Evolutionary conservation across 2,797 vertebrate genomes (phyloP), one percentile per base, ranked within the genome.

Genomic region (Okamejei kenojei): DNA sequence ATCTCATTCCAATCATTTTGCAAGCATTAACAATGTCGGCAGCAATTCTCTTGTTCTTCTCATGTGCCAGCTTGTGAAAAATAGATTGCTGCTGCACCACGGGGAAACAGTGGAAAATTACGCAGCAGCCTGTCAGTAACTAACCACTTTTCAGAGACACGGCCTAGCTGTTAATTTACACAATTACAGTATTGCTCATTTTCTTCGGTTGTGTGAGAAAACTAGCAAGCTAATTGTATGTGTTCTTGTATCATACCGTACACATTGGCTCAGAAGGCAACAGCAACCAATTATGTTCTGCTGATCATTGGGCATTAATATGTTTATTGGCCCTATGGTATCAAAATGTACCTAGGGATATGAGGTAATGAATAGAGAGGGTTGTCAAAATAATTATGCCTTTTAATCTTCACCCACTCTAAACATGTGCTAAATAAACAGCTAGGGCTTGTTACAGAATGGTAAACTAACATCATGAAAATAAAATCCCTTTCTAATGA

Each of bases 241-340:
- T 15, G 82, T 95, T 86, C 92, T 93, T 68, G 8, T 76, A 80
- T 94, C 93, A 84, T 94, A 94, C 93, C 94, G 61, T 76, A 93
- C 15, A 21, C 80, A 93, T 54, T 0, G 93, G 93, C 94, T 94
- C 93, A 94, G 93, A 90, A 94, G 58, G 93, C 94, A 95, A 93
- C 88, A 95, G 94, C 94, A 95, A 94, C 93, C 93, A 96, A 95
- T 96, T 95, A 94, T 93, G 93, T 94, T 94, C 93, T 93, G 90
- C 93, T 94, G 90, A 95, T 94, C 4, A 95, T 95, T 93, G 93
- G 94, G 92, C 93, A 93, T 90, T 95, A 94, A 78, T 95, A 94
- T 94, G 93, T 95, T 95, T 95, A 94, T 54, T 94, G 93, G 73
- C 93, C 94, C 94, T 29, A 93, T 93, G 93, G 93, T 93, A 94